A percentile compares a stretch with the other conserved stretches of the same genome.
Evolutionary conservation across 2,888 invertebrate species (phyloP).

Genomic region (Drosophila histrio): DNA sequence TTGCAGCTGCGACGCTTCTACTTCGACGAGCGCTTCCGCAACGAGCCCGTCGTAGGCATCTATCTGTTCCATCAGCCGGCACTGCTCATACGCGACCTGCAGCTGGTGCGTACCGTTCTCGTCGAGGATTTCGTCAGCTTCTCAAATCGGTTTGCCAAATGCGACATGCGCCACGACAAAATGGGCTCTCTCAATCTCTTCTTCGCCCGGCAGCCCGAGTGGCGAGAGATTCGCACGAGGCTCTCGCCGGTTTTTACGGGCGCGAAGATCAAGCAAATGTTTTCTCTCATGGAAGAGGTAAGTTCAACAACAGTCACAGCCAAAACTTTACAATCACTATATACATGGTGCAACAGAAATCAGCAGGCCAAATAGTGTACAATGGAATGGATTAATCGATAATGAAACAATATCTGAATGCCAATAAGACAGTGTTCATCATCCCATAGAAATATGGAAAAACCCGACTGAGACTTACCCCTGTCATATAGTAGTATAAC

Average conservation of each 20-base stretch:
- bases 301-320: slow-evolving; percentile 41
- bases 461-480: too few relatives aligned
- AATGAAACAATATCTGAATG: neutral
- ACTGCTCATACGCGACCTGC: slow-evolving; percentile 84
- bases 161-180: slow-evolving; percentile 81
- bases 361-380: neutral
- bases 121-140: slow-evolving; percentile 85
- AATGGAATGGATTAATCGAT: neutral
- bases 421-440: too few relatives aligned
- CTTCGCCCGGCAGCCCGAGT: slow-evolving; percentile 84
- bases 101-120: slow-evolving; percentile 84
- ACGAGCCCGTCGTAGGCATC: slow-evolving; percentile 82
- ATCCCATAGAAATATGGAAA: too few relatives aligned
- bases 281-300: slow-evolving; percentile 82
- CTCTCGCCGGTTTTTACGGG: slow-evolving; percentile 85
- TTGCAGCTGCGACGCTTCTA: slow-evolving; percentile 83
- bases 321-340: too few relatives aligned
- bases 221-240: slow-evolving; percentile 84
- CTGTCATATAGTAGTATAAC: too few relatives aligned
- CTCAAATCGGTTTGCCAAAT: slow-evolving; percentile 77
- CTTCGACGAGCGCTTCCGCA: slow-evolving; percentile 67
- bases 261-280: slow-evolving; percentile 84
- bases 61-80: slow-evolving; percentile 85
- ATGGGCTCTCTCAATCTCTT: slow-evolving; percentile 85
- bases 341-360: slow-evolving; percentile 40